Evolutionary conservation across 2,888 invertebrate genomes (phyloP), one percentile per base, ranked within the genome.

Genomic region (Torymus aiolomorphi): DNA sequence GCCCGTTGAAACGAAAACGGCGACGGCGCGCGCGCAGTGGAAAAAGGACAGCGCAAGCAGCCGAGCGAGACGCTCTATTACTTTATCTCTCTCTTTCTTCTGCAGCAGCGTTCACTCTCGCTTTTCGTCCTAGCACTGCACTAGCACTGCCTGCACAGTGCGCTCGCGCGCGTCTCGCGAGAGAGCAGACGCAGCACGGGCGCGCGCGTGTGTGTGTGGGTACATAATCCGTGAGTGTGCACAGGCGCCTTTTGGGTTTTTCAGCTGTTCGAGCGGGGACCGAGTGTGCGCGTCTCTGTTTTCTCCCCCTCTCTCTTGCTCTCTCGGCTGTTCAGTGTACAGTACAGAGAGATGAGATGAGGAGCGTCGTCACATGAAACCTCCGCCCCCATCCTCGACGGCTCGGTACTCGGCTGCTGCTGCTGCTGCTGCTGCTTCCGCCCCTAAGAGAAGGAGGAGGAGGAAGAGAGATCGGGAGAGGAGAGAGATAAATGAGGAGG

Each of bases 1-100:
- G 76, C 13, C 57, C 70, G 76, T 71, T 57, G 76, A 71, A 65
- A 70, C 56, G 57, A 76, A 66, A 72, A 67, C 62, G 52, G 52
- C 8, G 42, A 42, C 42, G 8, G 42, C 8, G 42, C 42, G 8
- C 42, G 5, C 42, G 8, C 8, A 5, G 42, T 42, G 42, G 42
- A 1, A 42, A 42, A 42, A 42, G 42, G 42, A 42, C 8, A 42
- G 42, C 42, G 42, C 42, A 0, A 8, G 42, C 42, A 10, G 8
- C 8, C 42, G 42, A 42, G 8, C 42, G 42, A 42, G 42, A 5
- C 42, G 8, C 8, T 42, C 42, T 31, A 3, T 31, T 5, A 1
- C 42, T 31, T 3, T 31, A 3, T 42, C 8, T 42, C 8, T 42
- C 42, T 42, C 5, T 42, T 10, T 42, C 42, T 42, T 8, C 8